phyloP scores from a whole-genome alignment of 2,797 vertebrate species.

The Platyrinchus mystaceus region DNA sequence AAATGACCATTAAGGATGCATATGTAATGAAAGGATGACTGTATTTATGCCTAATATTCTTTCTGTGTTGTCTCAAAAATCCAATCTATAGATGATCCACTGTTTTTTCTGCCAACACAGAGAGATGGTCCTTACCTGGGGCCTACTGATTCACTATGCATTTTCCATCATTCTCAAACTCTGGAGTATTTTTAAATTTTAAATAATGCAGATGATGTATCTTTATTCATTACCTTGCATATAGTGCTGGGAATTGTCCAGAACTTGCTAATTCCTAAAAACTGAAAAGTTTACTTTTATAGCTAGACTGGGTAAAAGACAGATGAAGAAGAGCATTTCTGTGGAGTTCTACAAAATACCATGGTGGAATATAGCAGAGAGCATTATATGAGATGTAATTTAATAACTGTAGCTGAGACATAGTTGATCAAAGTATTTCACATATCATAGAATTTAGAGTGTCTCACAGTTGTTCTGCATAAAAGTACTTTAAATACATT shows the following conservation, averaged over 20 bases:
- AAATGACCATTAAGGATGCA: background rate
- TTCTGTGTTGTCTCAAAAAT: background rate
- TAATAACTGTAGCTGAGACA: background rate
- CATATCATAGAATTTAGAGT: background rate
- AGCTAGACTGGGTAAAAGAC: background rate
- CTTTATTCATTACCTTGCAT: background rate
- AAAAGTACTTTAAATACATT: background rate
- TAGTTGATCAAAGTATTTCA: background rate
- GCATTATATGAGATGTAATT: background rate
- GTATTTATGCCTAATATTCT: background rate
- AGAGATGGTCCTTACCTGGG: background rate
- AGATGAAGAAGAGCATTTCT: background rate
- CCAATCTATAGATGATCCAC: background rate
- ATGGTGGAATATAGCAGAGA: background rate
- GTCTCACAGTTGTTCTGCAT: background rate
- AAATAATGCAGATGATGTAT: background rate
- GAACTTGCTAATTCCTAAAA: background rate
- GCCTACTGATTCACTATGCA: background rate
- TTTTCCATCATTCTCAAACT: background rate
- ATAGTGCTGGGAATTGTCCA: background rate
- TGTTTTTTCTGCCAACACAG: background rate
- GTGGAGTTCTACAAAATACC: background rate
- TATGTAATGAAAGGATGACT: background rate
- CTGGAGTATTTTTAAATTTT: background rate
- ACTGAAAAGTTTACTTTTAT: background rate